These are phyloP conservation scores for Tolmerus cingulatus DNA, from an alignment of 2,888 invertebrate species.

Conservation along the genomic window DNA sequence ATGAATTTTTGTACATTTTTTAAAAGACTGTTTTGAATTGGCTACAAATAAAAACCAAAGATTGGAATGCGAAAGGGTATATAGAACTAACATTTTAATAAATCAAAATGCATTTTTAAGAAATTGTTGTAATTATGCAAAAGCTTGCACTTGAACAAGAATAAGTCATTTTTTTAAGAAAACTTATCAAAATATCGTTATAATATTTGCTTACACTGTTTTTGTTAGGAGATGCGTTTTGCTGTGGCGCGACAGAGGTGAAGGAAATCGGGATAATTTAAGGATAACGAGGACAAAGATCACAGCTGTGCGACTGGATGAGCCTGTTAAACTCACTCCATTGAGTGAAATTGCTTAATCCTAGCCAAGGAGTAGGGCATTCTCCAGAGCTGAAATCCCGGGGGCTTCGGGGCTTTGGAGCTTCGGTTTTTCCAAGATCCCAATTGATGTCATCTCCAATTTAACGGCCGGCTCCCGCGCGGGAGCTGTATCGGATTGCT, in stretches of 20 bases:
- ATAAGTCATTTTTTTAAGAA: too few relatives aligned
- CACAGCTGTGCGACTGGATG: background rate
- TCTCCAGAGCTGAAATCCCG: background rate
- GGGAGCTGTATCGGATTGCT: background rate
- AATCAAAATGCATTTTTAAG: too few relatives aligned
- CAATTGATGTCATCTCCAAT: background rate
- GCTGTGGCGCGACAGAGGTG: background rate
- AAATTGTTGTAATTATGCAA: too few relatives aligned
- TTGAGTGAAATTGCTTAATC: background rate
- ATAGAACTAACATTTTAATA: too few relatives aligned
- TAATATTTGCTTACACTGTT: background rate
- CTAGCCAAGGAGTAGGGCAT: background rate
- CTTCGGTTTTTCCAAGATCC: background rate
- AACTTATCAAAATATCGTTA: background rate
- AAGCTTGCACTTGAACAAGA: too few relatives aligned
- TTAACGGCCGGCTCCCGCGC: background rate
- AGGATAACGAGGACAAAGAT: background rate
- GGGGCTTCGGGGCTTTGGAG: background rate
- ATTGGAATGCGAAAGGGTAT: too few relatives aligned
- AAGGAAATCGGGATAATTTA: background rate
- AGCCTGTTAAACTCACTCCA: background rate
- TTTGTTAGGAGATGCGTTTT: too few relatives aligned
- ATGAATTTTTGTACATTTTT: too few relatives aligned
- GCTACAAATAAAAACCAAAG: too few relatives aligned
- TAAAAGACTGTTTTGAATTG: too few relatives aligned